Percentiles rank a stretch among this genome's conserved stretches.
These are phyloP conservation scores for Drosophila fulvimacula DNA, from an alignment of 2,888 invertebrate species.

Conservation along the genomic window DNA sequence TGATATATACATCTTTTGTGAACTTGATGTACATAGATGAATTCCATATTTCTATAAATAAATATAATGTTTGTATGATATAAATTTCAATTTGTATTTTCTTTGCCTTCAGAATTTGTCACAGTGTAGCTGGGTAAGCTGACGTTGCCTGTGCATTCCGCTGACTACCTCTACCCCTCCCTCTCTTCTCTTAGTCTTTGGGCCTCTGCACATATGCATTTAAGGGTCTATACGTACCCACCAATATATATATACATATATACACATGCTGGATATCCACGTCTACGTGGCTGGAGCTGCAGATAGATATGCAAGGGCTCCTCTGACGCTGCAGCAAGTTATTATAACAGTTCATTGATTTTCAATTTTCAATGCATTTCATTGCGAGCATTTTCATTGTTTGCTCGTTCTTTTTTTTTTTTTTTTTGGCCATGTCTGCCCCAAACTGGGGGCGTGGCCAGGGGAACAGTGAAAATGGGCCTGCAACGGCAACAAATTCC, in stretches of 20 bases:
- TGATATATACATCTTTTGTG: too few species aligned
- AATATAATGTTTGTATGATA: too few species aligned
- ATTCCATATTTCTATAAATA: too few species aligned
- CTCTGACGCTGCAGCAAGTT: slow-evolving; percentile 74
- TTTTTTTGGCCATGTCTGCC: neutral
- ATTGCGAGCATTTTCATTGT: slow-evolving; percentile 67
- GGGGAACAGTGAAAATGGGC: slow-evolving; percentile 42
- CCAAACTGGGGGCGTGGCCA: neutral
- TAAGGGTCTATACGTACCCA: slow-evolving; percentile 29
- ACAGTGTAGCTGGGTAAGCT: slow-evolving; percentile 27
- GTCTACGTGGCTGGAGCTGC: slow-evolving; percentile 4
- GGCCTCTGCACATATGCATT: slow-evolving; percentile 46
- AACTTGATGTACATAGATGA: too few species aligned
- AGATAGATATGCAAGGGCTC: slow-evolving; percentile 41
- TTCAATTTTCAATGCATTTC: slow-evolving; percentile 78
- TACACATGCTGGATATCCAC: slow-evolving; percentile 5
- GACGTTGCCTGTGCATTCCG: slow-evolving; percentile 29
- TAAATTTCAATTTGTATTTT: too few species aligned
- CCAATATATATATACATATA: slow-evolving; percentile 14
- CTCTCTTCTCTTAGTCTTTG: neutral
- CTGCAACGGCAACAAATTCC: slow-evolving; percentile 53
- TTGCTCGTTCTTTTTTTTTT: slow-evolving; percentile 32
- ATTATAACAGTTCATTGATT: slow-evolving; percentile 81
- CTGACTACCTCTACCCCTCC: slow-evolving; percentile 12
- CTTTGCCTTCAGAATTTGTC: neutral